Conservation (phyloP, 2,888 invertebrate genomes). For the Lydus trimaculatus region DNA sequence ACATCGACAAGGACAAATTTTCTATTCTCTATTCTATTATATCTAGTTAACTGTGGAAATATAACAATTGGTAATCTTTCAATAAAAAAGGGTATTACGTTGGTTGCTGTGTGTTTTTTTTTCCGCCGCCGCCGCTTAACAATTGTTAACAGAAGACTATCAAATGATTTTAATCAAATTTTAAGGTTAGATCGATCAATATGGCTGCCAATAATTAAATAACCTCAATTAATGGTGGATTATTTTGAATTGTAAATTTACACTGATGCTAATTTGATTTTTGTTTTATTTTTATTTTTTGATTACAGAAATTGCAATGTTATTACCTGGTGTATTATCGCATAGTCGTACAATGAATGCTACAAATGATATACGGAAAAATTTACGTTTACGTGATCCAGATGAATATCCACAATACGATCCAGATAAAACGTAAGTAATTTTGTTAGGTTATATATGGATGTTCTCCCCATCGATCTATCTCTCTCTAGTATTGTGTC, state of each 20-base stretch:
- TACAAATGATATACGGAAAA: conserved; percentile 81
- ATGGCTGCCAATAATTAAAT: not conserved
- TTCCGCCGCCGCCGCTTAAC: too few species aligned
- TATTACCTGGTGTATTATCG: conserved; percentile 80
- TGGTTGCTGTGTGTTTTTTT: too few species aligned
- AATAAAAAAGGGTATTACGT: too few species aligned
- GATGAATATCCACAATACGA: conserved; percentile 75
- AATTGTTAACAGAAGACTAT: conserved; percentile 6
- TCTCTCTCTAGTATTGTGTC: not conserved
- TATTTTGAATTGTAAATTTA: not conserved
- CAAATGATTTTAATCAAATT: conserved; percentile 12
- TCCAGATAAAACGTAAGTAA: conserved; percentile 74
- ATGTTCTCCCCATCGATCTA: not conserved
- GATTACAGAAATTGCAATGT: conserved; percentile 81
- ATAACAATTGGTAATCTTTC: conserved; percentile 13
- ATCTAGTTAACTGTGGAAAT: conserved; percentile 18
- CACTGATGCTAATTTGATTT: too few species aligned
- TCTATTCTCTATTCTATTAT: not conserved
- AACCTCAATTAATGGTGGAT: not conserved
- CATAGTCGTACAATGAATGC: conserved; percentile 80
- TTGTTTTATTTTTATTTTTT: conserved; percentile 20
- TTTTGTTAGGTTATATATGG: not conserved
- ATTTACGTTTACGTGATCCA: conserved; percentile 77
- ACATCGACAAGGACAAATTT: too few species aligned
- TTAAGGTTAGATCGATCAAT: conserved; percentile 4